A percentile compares a stretch with the other conserved stretches of the same genome.
phyloP scores from a whole-genome alignment of 2,113 vertebrate species.

The Reinhardtius hippoglossoides region DNA sequence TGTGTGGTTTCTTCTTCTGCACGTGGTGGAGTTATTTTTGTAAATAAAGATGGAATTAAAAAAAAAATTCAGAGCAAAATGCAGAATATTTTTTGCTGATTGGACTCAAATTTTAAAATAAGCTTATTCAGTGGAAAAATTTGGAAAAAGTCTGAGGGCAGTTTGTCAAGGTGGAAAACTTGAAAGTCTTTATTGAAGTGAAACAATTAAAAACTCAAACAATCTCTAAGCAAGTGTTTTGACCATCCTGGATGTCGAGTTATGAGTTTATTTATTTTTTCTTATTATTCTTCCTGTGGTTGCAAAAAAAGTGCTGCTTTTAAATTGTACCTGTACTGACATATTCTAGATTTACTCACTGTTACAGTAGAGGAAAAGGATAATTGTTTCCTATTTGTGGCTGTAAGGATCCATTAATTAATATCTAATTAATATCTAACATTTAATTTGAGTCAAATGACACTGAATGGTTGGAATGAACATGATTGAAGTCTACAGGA shows the following conservation, averaged over 20 bases:
- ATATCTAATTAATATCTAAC: background rate
- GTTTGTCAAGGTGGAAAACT: constrained; percentile 29
- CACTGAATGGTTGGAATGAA: background rate
- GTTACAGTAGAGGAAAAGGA: background rate
- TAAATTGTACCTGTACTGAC: background rate
- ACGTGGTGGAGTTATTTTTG: constrained; percentile 35
- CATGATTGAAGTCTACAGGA: background rate
- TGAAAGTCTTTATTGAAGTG: constrained; percentile 10
- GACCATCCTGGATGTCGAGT: background rate
- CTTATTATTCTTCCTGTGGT: background rate
- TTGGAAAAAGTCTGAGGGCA: constrained; percentile 3
- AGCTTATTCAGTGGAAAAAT: background rate
- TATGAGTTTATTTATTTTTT: background rate
- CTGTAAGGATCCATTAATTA: background rate
- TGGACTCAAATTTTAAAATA: background rate
- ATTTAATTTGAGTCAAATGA: background rate
- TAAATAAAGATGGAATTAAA: constrained; percentile 49
- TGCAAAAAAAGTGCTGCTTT: background rate
- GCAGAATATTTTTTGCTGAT: constrained; percentile 1
- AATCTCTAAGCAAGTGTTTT: background rate
- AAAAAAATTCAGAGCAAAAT: constrained; percentile 41
- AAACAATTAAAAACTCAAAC: constrained; percentile 11
- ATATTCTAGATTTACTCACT: constrained; percentile 2
- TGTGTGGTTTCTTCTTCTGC: constrained; percentile 51
- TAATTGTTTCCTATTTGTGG: constrained; percentile 4